Percentiles rank a stretch among this genome's conserved stretches.
phyloP scores from a whole-genome alignment of 2,888 invertebrate species.

The Fragum fragum region DNA sequence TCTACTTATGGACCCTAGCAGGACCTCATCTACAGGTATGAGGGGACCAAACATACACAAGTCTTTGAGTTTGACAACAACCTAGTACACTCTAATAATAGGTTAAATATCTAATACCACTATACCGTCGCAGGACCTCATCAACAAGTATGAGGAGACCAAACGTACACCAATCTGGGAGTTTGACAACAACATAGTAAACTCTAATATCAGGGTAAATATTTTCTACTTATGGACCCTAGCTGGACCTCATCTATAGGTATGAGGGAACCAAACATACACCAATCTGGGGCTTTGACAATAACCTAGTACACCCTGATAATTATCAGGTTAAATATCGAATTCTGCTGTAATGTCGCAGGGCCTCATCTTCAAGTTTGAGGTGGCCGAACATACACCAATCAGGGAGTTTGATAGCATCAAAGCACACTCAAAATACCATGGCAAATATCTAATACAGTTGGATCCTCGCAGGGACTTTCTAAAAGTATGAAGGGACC shows the following conservation, averaged over 20 bases:
- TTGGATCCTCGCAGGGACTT: too few species aligned
- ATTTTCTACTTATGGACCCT: too few species aligned
- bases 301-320: constrained; percentile 33
- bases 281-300: constrained; percentile 34
- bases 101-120: too few species aligned
- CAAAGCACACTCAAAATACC: constrained; percentile 44
- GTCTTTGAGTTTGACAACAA: constrained; percentile 39
- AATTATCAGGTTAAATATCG: neutral
- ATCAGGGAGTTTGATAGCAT: constrained; percentile 55
- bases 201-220: constrained; percentile 44
- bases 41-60: constrained; percentile 23
- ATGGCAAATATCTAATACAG: constrained; percentile 30
- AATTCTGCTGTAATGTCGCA: constrained; percentile 26
- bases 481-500: constrained; percentile 7
- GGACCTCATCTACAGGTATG: neutral
- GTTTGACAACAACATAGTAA: constrained; percentile 56
- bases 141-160: constrained; percentile 32
- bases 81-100: constrained; percentile 23
- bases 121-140: constrained; percentile 31
- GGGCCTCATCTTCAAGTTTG: constrained; percentile 21
- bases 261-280: constrained; percentile 17
- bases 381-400: constrained; percentile 42
- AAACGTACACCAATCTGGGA: constrained; percentile 44
- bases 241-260: too few species aligned
- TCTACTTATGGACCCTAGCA: too few species aligned